A percentile compares a stretch with the other conserved stretches of the same genome.
Conservation (phyloP, 2,113 vertebrate species). For the Platichthys stellatus region DNA sequence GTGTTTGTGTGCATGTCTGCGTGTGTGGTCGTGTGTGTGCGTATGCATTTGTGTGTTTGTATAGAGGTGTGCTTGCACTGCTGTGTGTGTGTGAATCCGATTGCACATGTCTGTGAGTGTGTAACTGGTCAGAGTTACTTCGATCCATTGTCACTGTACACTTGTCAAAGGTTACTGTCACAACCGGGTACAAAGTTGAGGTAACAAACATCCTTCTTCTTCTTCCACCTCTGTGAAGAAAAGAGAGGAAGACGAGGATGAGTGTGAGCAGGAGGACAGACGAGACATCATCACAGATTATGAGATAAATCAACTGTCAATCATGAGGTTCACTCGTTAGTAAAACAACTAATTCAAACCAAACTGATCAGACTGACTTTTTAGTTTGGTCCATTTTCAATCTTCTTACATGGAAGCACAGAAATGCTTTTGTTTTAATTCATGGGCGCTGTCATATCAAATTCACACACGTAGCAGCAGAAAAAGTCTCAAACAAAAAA, state of each 20-base stretch:
- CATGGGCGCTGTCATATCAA: neutral
- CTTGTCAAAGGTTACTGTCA: slow-evolving; percentile 79
- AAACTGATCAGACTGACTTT: too few relatives aligned
- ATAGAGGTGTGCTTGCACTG: slow-evolving; percentile 19
- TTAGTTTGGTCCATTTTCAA: too few relatives aligned
- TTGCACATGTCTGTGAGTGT: slow-evolving; percentile 54
- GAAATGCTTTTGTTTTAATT: too few relatives aligned
- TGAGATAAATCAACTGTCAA: too few relatives aligned
- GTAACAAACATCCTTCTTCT: slow-evolving; percentile 75
- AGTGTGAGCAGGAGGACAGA: neutral
- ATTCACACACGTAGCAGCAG: neutral
- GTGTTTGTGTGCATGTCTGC: slow-evolving; percentile 57
- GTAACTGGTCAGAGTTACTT: slow-evolving; percentile 74
- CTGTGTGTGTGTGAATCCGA: slow-evolving; percentile 32
- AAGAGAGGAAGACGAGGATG: neutral
- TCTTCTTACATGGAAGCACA: too few relatives aligned
- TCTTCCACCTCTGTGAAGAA: slow-evolving; percentile 56
- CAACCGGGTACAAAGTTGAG: slow-evolving; percentile 79
- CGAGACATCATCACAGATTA: neutral
- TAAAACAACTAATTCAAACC: too few relatives aligned
- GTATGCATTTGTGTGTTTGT: slow-evolving; percentile 49
- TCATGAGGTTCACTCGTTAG: too few relatives aligned
- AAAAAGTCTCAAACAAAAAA: too few relatives aligned
- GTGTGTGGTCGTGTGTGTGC: slow-evolving; percentile 56
- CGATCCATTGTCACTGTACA: slow-evolving; percentile 82